These are phyloP conservation scores for Brachyhypopomus gauderio DNA, from an alignment of 2,113 vertebrate species.

Conservation along the genomic window DNA sequence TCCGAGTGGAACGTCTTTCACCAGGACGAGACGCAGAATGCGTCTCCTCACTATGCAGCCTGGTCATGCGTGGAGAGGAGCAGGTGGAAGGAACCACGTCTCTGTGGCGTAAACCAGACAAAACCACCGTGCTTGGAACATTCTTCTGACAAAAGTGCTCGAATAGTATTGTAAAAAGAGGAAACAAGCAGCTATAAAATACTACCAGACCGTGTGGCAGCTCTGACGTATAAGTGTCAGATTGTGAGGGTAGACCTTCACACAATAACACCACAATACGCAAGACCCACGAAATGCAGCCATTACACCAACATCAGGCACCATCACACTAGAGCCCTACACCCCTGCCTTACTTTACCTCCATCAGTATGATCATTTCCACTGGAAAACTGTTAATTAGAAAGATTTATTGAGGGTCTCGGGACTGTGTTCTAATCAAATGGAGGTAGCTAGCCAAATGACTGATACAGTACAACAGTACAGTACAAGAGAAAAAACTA, in stretches of 20 bases:
- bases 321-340: slow-evolving; percentile 12
- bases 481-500: slow-evolving; percentile 20
- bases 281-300: not conserved
- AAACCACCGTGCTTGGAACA: not conserved
- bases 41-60: no score
- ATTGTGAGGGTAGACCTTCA: not conserved
- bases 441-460: slow-evolving; percentile 31
- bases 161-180: not conserved
- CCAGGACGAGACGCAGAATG: not conserved
- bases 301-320: not conserved
- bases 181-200: not conserved
- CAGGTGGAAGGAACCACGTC: not conserved
- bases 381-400: slow-evolving; percentile 62
- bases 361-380: slow-evolving; percentile 53
- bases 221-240: not conserved
- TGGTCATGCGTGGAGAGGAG: not conserved
- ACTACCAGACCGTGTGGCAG: not conserved
- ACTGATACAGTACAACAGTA: slow-evolving; percentile 22
- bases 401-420: slow-evolving; percentile 53
- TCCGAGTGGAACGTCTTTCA: slow-evolving; percentile 50
- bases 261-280: slow-evolving; percentile 7
- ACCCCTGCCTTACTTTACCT: slow-evolving; percentile 42
- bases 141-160: not conserved
- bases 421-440: slow-evolving; percentile 54
- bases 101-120: not conserved